Evolutionary conservation across 2,888 invertebrate species (phyloP).

Genomic region (Conistra vaccinii): DNA sequence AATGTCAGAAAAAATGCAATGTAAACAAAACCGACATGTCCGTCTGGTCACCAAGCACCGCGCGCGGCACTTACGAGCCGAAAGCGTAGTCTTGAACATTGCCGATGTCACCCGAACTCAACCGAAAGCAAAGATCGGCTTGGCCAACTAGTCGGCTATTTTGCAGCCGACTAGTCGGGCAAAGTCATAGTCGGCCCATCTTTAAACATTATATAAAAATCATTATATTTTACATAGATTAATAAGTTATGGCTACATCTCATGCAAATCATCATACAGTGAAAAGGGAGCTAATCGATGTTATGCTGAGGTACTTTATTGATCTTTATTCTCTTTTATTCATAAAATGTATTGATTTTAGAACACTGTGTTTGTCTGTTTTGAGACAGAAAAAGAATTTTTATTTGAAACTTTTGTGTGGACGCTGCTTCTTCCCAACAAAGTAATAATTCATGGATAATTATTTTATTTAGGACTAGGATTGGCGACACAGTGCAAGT

Average conservation of each 20-base stretch:
- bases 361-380: neutral
- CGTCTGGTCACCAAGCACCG: no score
- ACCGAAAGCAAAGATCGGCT: no score
- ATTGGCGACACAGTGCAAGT: neutral
- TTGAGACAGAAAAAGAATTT: neutral
- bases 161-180: no score
- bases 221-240: neutral
- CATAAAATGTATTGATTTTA: neutral
- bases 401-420: neutral
- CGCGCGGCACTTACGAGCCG: no score
- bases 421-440: neutral
- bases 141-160: no score
- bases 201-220: no score
- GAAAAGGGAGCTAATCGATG: constrained; percentile 11
- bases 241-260: neutral
- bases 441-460: constrained; percentile 11
- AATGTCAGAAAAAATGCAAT: no score
- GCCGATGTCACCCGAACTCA: no score
- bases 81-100: no score
- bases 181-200: no score
- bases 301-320: constrained; percentile 15
- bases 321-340: neutral
- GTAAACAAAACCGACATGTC: no score
- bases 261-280: constrained; percentile 3
- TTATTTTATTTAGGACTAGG: neutral